These are phyloP conservation scores for Abramis brama DNA, from an alignment of 2,113 vertebrate genomes.

Conservation along the genomic window DNA sequence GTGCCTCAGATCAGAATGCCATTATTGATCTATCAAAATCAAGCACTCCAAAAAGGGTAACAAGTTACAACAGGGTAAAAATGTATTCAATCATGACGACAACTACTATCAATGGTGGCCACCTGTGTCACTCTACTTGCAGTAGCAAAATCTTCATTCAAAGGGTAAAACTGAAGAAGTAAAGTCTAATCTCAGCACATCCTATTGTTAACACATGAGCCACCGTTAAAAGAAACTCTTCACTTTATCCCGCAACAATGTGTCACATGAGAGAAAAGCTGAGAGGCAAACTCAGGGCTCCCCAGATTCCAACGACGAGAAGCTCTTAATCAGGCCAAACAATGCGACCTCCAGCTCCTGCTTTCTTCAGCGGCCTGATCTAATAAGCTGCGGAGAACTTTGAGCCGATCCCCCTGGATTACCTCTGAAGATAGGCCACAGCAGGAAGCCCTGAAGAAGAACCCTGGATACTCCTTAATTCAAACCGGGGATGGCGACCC, in stretches of 20 bases:
- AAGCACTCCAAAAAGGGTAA: background rate
- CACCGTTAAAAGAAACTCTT: constrained; percentile 66
- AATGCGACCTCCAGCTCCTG: constrained; percentile 72
- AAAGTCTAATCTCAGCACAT: constrained; percentile 71
- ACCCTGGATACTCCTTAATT: constrained; percentile 62
- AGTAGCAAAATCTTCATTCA: constrained; percentile 20
- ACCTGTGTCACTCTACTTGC: background rate
- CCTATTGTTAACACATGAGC: constrained; percentile 71
- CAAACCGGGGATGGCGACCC: constrained; percentile 58
- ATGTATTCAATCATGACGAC: background rate
- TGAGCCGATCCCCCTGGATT: constrained; percentile 72
- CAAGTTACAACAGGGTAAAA: background rate
- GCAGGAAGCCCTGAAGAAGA: constrained; percentile 60
- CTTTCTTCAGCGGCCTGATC: constrained; percentile 70
- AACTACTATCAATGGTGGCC: background rate
- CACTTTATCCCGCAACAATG: constrained; percentile 66
- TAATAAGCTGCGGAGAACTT: constrained; percentile 67
- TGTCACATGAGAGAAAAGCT: constrained; percentile 58
- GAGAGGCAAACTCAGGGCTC: constrained; percentile 41
- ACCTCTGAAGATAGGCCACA: constrained; percentile 67
- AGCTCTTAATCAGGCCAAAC: constrained; percentile 81
- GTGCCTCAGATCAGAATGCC: background rate
- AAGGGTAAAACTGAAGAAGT: constrained; percentile 2
- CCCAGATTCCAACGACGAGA: constrained; percentile 68
- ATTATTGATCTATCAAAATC: background rate